A percentile compares a stretch with the other conserved stretches of the same genome.
phyloP scores from a whole-genome alignment of 2,797 vertebrate genomes.

The Kryptopterus vitreolus region DNA sequence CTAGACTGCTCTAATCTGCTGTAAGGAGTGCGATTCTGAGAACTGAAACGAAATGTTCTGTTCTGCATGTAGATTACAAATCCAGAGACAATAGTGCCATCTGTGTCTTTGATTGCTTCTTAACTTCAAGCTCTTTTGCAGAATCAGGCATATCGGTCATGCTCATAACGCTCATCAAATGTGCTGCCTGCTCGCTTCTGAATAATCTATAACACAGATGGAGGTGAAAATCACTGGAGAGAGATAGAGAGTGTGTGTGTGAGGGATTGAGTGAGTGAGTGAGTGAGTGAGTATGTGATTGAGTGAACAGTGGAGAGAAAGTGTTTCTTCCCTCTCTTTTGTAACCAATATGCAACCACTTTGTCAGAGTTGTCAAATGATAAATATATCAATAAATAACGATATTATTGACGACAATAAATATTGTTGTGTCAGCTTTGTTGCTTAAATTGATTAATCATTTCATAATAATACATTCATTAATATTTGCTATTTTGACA shows the following conservation, averaged over 20 bases:
- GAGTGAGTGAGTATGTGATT: background rate
- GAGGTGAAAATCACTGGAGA: background rate
- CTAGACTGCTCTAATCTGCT: background rate
- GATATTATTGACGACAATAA: no score
- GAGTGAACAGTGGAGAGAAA: background rate
- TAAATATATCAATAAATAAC: no score
- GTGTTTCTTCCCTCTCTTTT: background rate
- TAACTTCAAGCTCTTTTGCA: conserved; percentile 11
- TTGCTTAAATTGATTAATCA: no score
- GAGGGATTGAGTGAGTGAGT: background rate
- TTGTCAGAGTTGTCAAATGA: no score
- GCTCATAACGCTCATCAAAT: conserved; percentile 16
- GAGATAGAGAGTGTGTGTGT: background rate
- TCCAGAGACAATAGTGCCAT: conserved; percentile 27
- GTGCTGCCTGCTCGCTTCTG: conserved; percentile 1
- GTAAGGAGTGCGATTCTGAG: background rate
- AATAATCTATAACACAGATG: conserved; percentile 11
- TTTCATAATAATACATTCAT: no score
- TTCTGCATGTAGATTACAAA: conserved; percentile 20
- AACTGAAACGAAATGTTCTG: conserved; percentile 10
- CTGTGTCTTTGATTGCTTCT: conserved; percentile 31
- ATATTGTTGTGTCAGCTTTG: no score
- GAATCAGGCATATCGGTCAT: conserved; percentile 24
- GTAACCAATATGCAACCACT: no score
- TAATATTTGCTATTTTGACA: background rate